These are phyloP conservation scores for Epistrophella euchroma DNA, from an alignment of 2,888 invertebrate genomes.

Conservation along the genomic window DNA sequence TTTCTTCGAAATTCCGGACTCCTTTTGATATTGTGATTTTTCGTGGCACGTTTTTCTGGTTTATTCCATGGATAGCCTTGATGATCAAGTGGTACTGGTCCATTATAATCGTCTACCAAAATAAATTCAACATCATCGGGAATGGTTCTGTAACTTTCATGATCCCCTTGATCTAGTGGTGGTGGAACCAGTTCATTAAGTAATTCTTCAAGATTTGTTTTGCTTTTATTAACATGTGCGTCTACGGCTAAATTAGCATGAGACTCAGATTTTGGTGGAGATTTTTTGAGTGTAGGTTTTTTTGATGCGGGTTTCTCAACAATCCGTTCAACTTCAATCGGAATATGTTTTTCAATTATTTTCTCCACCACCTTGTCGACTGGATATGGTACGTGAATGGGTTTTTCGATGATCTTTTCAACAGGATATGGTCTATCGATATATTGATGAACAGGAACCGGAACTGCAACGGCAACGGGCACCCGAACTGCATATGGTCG, in stretches of 20 bases:
- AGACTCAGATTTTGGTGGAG: conserved; percentile 80
- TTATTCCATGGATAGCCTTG: conserved; percentile 78
- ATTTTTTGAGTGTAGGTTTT: conserved; percentile 57
- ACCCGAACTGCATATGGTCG: conserved; percentile 85
- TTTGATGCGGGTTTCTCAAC: conserved; percentile 86
- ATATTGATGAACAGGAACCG: conserved; percentile 84
- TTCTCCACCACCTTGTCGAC: conserved; percentile 85
- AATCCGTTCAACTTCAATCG: conserved; percentile 84
- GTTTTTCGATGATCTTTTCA: conserved; percentile 84
- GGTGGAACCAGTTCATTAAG: conserved; percentile 78
- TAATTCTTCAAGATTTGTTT: conserved; percentile 77
- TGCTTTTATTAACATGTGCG: neutral
- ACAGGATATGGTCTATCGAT: conserved; percentile 85
- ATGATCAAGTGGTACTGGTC: conserved; percentile 84
- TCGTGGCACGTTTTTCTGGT: conserved; percentile 82
- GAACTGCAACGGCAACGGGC: conserved; percentile 85
- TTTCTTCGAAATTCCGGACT: conserved; percentile 86
- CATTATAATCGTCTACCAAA: conserved; percentile 83
- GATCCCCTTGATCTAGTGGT: conserved; percentile 59
- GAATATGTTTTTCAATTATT: conserved; percentile 85
- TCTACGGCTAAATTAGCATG: conserved; percentile 81
- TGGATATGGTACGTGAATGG: conserved; percentile 84
- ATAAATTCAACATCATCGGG: conserved; percentile 79
- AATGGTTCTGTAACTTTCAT: conserved; percentile 80
- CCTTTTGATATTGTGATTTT: conserved; percentile 84